Evolutionary conservation across 2,113 vertebrate genomes (phyloP).

Genomic region (Tragelaphus buxtoni): DNA sequence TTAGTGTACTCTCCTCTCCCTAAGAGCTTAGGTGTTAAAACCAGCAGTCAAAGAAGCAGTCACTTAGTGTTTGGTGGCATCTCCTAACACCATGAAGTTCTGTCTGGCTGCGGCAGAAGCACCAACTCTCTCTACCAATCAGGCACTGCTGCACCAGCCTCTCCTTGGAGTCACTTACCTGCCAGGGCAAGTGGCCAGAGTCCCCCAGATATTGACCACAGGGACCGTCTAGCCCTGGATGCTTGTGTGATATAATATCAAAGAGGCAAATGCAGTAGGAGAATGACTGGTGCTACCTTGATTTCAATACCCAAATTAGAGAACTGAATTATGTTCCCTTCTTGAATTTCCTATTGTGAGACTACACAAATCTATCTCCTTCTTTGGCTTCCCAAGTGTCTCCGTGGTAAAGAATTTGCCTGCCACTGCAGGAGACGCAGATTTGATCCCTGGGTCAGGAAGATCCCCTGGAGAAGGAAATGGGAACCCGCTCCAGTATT

Average conservation of each 20-base stretch:
- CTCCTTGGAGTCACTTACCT: neutral
- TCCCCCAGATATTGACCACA: neutral
- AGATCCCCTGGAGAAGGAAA: neutral
- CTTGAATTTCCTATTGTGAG: neutral
- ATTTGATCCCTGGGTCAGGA: neutral
- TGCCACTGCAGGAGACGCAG: fast-evolving
- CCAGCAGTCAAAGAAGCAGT: neutral
- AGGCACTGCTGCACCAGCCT: no score
- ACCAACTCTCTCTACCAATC: neutral
- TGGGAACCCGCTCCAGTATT: neutral
- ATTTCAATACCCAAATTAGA: neutral
- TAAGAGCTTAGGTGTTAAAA: neutral
- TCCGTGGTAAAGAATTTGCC: neutral
- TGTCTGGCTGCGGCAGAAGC: neutral
- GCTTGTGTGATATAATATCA: neutral
- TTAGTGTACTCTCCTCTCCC: neutral
- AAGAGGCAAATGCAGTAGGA: neutral
- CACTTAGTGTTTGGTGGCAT: neutral
- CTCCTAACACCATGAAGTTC: neutral
- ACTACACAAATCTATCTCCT: neutral
- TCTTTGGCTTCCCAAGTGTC: neutral
- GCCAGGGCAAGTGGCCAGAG: neutral
- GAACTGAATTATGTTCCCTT: neutral
- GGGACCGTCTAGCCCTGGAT: neutral
- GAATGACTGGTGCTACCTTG: neutral